phyloP scores from a whole-genome alignment of 1,140 invertebrate species.

The Drosophila fuyamai region DNA sequence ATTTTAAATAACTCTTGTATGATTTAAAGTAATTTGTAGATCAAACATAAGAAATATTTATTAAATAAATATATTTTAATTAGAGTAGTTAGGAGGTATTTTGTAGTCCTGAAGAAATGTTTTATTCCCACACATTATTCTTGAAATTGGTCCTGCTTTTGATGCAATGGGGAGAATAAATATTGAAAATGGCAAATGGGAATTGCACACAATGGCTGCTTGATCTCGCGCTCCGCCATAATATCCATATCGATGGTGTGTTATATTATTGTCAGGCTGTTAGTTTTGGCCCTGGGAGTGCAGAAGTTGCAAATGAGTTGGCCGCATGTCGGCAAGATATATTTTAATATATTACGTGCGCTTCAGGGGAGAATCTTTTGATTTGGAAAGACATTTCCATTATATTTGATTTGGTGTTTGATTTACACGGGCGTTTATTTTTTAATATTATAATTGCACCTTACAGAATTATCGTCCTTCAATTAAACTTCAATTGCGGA shows the following conservation, averaged over 20 bases:
- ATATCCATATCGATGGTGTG: constrained; percentile 42
- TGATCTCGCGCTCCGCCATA: constrained; percentile 36
- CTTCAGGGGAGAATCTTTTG: constrained; percentile 15
- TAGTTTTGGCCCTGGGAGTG: constrained; percentile 48
- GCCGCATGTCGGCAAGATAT: constrained; percentile 26
- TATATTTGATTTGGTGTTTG: constrained; percentile 4
- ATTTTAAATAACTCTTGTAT: too few species aligned
- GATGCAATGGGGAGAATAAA: constrained; percentile 66
- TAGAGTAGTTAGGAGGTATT: background rate
- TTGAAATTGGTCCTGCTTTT: constrained; percentile 19
- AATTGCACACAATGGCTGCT: constrained; percentile 75
- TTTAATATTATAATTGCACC: background rate
- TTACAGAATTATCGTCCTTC: too few species aligned
- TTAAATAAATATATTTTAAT: too few species aligned
- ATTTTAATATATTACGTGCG: constrained; percentile 63
- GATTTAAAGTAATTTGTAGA: too few species aligned
- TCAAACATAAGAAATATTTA: too few species aligned
- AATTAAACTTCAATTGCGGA: background rate
- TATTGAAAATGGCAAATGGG: constrained; percentile 81
- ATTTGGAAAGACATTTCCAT: constrained; percentile 20
- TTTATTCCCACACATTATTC: background rate
- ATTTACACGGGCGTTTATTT: too few species aligned
- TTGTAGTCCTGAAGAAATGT: background rate
- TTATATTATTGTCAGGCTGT: constrained; percentile 57
- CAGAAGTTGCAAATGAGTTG: constrained; percentile 58